Conservation (phyloP, 2,888 invertebrate genomes). For the Apamea monoglypha region DNA sequence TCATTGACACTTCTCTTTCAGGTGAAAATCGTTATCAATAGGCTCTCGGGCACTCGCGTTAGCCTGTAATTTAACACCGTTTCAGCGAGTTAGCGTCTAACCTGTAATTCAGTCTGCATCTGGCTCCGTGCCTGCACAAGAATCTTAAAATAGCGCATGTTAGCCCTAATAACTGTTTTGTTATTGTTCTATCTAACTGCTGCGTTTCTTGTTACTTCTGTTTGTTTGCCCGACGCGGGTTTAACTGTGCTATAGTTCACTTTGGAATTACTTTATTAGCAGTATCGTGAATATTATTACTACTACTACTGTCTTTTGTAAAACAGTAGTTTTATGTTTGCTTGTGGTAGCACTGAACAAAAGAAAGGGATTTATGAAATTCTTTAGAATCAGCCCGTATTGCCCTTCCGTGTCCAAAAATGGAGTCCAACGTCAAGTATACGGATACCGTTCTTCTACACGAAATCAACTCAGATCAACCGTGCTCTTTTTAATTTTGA, state of each 20-base stretch:
- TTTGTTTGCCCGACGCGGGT: background rate
- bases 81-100: conserved; percentile 59
- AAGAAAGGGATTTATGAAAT: background rate
- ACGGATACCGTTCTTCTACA: background rate
- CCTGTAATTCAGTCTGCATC: conserved; percentile 66
- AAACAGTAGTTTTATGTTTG: background rate
- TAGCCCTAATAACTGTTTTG: conserved; percentile 50
- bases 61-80: conserved; percentile 63
- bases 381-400: background rate
- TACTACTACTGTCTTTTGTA: background rate
- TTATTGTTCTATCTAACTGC: conserved; percentile 47
- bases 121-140: conserved; percentile 42
- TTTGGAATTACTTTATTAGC: background rate
- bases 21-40: conserved; percentile 50
- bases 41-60: conserved; percentile 38
- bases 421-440: background rate
- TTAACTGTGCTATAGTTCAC: conserved; percentile 8
- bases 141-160: conserved; percentile 60
- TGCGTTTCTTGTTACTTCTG: conserved; percentile 27
- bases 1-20: conserved; percentile 41
- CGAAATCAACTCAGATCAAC: background rate
- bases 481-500: background rate
- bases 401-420: no score
- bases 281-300: background rate
- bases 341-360: background rate